Evolutionary conservation across 2,113 vertebrate species (phyloP), one percentile per base, ranked within the genome.

Genomic region (Phaetusa simplex): DNA sequence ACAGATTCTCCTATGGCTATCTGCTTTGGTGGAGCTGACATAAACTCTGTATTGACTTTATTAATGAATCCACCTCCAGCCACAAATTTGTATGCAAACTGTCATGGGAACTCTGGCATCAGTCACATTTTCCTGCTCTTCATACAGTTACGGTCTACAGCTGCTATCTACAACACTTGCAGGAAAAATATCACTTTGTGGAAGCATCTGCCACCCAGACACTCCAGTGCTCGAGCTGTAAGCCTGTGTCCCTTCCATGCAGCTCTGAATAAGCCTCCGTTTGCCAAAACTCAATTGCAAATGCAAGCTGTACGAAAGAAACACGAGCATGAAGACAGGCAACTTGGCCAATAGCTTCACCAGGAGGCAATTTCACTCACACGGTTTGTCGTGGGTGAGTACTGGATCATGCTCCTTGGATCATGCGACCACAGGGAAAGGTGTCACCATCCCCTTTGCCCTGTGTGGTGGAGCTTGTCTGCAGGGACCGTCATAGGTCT

Each of bases 41-140:
- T 80, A 70, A 74, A 87, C 74, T 93, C 82, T 56, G 61, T 93
- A 88, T 91, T 96, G 93, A 96, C 97, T 97, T 96, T 96, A 96
- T 97, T 96, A 98, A 95, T 94, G 95, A 96, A 93, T 94, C 86
- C 34, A 88, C 95, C 95, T 91, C 52, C 69, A 95, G 92, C 91
- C 89, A 92, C 86, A 96, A 95, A 93, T 90, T 92, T 97, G 71
- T 67, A 93, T 87, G 76, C 55, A 94, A 93, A 77, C 74, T 87
- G 78, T 90, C 97, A 90, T 11, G n/a, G 86, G 82, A 97, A 73
- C 82, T 72, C 76, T 61, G 58, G 61, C 76, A 85, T 92, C 59
- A 94, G 92, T 65, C 71, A 20, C 50, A 58, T 95, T 96, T 96
- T 82, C 89, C 69, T 86, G 77, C 62, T 62, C 90, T 86, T 97